A percentile compares a stretch with the other conserved stretches of the same genome.
These are phyloP conservation scores for Xyliphius kryptos DNA, from an alignment of 2,113 vertebrate genomes.

Conservation along the genomic window DNA sequence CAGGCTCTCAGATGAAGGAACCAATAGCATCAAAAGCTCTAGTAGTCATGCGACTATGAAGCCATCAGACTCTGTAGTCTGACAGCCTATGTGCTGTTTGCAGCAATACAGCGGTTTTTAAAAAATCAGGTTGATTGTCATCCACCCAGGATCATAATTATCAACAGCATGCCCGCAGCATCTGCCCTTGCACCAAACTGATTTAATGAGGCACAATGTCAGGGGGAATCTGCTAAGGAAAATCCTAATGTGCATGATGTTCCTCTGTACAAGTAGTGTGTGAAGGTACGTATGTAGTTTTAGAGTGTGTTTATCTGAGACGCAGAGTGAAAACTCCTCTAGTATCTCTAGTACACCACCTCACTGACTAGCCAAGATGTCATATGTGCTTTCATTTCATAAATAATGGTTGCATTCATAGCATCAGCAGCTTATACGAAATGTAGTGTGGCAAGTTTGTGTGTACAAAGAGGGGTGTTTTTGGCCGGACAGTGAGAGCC, in stretches of 20 bases:
- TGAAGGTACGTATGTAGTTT: too few relatives aligned
- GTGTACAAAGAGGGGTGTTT: conserved; percentile 1
- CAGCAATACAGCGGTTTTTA: background rate
- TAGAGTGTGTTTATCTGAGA: too few relatives aligned
- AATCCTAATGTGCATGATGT: too few relatives aligned
- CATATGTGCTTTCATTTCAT: conserved; percentile 45
- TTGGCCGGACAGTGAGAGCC: conserved; percentile 17
- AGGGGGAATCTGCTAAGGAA: too few relatives aligned
- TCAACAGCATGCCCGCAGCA: conserved; percentile 9
- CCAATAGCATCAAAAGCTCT: too few relatives aligned
- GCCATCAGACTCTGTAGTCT: background rate
- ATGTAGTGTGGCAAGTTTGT: background rate
- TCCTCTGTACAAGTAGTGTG: too few relatives aligned
- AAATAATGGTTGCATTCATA: conserved; percentile 43
- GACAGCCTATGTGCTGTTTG: conserved; percentile 7
- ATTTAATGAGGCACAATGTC: conserved; percentile 47
- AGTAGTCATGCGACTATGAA: too few relatives aligned
- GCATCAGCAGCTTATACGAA: conserved; percentile 23
- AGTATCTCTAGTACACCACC: too few relatives aligned
- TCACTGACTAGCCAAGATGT: conserved; percentile 39
- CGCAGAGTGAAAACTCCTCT: too few relatives aligned
- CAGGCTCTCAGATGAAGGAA: too few relatives aligned
- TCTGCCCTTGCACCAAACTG: conserved; percentile 37
- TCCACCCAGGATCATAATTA: conserved; percentile 6
- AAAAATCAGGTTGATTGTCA: background rate